Conservation (phyloP, 2,888 invertebrate genomes). For the Morpho helenor region DNA sequence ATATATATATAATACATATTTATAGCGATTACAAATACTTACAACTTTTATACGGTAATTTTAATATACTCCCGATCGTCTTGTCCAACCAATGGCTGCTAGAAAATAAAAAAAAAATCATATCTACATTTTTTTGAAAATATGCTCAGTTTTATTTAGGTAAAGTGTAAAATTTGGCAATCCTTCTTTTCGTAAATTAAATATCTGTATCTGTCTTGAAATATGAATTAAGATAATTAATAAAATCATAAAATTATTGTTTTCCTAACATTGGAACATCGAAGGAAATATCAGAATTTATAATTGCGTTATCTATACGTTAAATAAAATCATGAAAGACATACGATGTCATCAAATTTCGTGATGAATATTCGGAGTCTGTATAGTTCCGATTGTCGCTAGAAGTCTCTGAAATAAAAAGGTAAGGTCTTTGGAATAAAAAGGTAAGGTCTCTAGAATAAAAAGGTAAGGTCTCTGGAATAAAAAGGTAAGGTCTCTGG, state of each 20-base stretch:
- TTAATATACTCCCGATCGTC: constrained; percentile 43
- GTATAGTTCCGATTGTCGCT: constrained; percentile 15
- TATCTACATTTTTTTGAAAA: background rate
- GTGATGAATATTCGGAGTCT: constrained; percentile 8
- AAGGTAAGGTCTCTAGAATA: too few relatives aligned
- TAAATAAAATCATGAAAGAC: background rate
- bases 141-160: background rate
- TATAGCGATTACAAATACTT: constrained; percentile 27
- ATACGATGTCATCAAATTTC: constrained; percentile 2
- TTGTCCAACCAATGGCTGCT: constrained; percentile 38
- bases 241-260: too few relatives aligned
- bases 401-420: constrained; percentile 31
- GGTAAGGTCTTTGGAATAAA: too few relatives aligned
- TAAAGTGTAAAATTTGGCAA: too few relatives aligned
- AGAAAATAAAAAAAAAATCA: background rate
- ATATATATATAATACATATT: too few relatives aligned
- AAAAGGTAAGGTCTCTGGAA: too few relatives aligned
- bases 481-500: too few relatives aligned
- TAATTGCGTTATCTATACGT: background rate
- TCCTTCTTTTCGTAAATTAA: too few relatives aligned
- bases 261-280: too few relatives aligned
- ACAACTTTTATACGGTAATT: constrained; percentile 49
- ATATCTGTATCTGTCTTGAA: too few relatives aligned
- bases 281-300: too few relatives aligned
- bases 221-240: too few relatives aligned